A percentile compares a stretch with the other conserved stretches of the same genome.
phyloP scores from a whole-genome alignment of 2,797 vertebrate species.

The Micromesistius poutassou region DNA sequence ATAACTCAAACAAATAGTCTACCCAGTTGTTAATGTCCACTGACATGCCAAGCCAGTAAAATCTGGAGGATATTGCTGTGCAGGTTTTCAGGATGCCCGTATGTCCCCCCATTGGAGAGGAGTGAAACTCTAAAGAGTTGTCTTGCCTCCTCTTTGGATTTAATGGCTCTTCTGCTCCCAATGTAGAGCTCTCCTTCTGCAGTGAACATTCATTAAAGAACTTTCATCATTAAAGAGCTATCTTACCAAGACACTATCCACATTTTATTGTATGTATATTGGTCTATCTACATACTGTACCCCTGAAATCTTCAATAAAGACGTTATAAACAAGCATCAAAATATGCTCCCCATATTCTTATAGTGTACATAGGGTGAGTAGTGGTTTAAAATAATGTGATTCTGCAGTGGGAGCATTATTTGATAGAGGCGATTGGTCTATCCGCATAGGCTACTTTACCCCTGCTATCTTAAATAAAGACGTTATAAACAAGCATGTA shows the following conservation, averaged over 20 bases:
- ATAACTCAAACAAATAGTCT: constrained; percentile 5
- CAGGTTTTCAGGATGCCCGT: constrained; percentile 18
- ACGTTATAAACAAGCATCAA: too few species aligned
- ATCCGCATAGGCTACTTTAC: too few species aligned
- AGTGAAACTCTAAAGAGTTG: constrained; percentile 17
- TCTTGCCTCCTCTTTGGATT: too few species aligned
- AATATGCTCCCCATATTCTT: too few species aligned
- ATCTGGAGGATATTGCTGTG: constrained; percentile 13
- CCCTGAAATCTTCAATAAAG: too few species aligned
- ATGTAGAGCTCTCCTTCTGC: too few species aligned
- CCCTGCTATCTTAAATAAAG: too few species aligned
- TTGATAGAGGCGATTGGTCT: too few species aligned
- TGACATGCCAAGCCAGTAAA: not conserved
- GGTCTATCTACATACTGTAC: too few species aligned
- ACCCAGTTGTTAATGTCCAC: not conserved
- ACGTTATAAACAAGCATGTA: not conserved
- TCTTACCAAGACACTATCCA: constrained; percentile 12
- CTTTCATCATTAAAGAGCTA: constrained; percentile 7
- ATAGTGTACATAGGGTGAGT: constrained; percentile 4
- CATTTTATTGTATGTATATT: not conserved
- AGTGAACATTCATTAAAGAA: constrained; percentile 5
- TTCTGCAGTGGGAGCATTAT: too few species aligned
- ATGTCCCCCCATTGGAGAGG: constrained; percentile 16
- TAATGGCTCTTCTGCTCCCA: too few species aligned
- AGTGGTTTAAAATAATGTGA: not conserved